Base-by-base conservation (phyloP, 2,888 invertebrate genomes). In the Campoletis raptor region DNA sequence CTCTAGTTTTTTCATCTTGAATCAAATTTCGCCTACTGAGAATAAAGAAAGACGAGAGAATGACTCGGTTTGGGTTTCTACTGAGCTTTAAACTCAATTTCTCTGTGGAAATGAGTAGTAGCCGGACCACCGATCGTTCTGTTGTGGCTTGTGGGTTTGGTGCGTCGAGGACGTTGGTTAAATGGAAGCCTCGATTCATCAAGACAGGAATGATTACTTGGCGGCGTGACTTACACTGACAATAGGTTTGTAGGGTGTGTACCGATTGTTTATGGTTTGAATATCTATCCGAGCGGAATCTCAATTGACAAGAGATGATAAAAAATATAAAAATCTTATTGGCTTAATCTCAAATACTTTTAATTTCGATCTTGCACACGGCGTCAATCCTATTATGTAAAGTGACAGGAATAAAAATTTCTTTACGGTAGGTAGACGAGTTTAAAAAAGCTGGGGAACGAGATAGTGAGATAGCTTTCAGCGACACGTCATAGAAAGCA, bases 161-260 rank as follows among this genome's bases (percentile, higher is more conserved):
- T 80, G 81, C 66, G 80, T 88, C 84, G 69, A 69, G 76, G 82
- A 78, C 80, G 84, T 82, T 84, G 73, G 86, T 84, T 85, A 84
- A 80, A 88, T 66, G 80, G 81, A 86, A 83, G 85, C 83, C 78
- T 80, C 87, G 85, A 88, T 87, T 87, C 85, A 87, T 85, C 87
- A 87, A 70, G 81, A 66, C 66, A 74, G 36, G 81, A 85, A 85
- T 88, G 85, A 83, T 87, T 85, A 85, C 87, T 83, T 77, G 80
- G 70, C 72, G 66, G 79, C 83, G 81, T 80, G 81, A 81, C 74
- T 42, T 85, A 83, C 73, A 76, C 57, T 36, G 76, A 81, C 77
- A 73, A 66, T 21, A 73, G 78, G 72, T 83, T 73, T 80, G 76
- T 48, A 82, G 72, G 45, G 48, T 21, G 15, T 54, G 54, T 61